phyloP scores from a whole-genome alignment of 2,888 invertebrate species.

The Helleia helle region DNA sequence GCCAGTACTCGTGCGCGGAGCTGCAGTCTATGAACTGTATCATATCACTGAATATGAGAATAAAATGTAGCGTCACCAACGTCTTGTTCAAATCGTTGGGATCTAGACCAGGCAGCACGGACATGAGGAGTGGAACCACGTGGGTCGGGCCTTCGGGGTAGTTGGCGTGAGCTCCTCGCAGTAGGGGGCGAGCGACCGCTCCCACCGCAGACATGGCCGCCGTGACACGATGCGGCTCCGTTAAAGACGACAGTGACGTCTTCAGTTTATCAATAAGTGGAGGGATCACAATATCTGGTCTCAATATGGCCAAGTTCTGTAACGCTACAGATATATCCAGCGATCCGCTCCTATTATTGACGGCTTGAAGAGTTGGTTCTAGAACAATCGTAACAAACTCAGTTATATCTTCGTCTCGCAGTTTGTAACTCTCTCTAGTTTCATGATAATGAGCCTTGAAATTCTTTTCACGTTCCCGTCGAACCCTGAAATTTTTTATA shows the following conservation, averaged over 20 bases:
- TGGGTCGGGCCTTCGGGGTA: constrained; percentile 86
- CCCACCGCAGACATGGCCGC: constrained; percentile 81
- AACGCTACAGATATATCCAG: constrained; percentile 79
- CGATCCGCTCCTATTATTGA: constrained; percentile 82
- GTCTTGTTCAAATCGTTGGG: constrained; percentile 89
- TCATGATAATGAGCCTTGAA: constrained; percentile 80
- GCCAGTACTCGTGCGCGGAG: constrained; percentile 77
- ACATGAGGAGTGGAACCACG: constrained; percentile 85
- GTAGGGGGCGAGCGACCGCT: constrained; percentile 79
- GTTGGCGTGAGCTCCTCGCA: constrained; percentile 64
- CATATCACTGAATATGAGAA: constrained; percentile 83
- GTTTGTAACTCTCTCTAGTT: constrained; percentile 78
- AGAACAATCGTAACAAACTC: constrained; percentile 85
- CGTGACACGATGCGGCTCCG: constrained; percentile 89
- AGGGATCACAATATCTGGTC: constrained; percentile 89
- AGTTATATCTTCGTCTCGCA: constrained; percentile 87
- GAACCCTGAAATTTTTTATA: constrained; percentile 52
- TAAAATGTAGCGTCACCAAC: constrained; percentile 83
- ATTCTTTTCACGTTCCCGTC: constrained; percentile 76
- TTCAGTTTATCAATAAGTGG: constrained; percentile 86
- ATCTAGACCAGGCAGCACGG: constrained; percentile 90
- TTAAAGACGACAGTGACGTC: constrained; percentile 86
- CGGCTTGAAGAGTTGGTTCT: constrained; percentile 82
- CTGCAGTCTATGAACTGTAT: constrained; percentile 91
- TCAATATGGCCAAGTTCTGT: constrained; percentile 82